Evolutionary conservation across 2,113 vertebrate species (phyloP).

Genomic region (Capreolus pygargus): DNA sequence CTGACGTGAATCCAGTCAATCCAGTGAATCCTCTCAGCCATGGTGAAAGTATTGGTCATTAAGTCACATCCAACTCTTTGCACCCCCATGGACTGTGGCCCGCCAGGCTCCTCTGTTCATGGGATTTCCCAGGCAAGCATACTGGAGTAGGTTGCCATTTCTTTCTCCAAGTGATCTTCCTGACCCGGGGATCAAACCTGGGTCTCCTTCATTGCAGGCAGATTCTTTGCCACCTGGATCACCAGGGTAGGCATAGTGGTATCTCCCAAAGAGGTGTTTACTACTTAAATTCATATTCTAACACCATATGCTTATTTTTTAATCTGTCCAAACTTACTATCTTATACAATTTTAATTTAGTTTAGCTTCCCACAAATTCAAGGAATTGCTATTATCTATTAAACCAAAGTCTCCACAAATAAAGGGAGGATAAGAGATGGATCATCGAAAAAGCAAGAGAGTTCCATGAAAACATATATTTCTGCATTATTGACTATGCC

Average conservation of each 20-base stretch:
- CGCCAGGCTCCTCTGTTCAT: not conserved
- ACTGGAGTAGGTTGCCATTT: not conserved
- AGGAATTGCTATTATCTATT: not conserved
- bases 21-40: not conserved
- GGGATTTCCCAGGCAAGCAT: not conserved
- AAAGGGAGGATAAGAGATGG: not conserved
- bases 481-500: not conserved
- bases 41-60: not conserved
- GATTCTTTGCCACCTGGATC: not conserved
- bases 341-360: not conserved
- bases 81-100: not conserved
- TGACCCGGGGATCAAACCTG: not conserved
- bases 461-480: not conserved
- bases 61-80: not conserved
- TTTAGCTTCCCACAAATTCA: slow-evolving; percentile 4
- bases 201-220: not conserved
- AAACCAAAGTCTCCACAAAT: not conserved
- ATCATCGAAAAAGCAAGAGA: not conserved
- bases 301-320: not conserved
- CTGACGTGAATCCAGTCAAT: not conserved
- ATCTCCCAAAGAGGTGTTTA: not conserved
- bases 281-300: not conserved
- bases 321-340: not conserved
- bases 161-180: not conserved
- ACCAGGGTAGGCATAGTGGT: not conserved